These are phyloP conservation scores for Diloba caeruleocephala DNA, from an alignment of 2,888 invertebrate genomes.

Conservation along the genomic window DNA sequence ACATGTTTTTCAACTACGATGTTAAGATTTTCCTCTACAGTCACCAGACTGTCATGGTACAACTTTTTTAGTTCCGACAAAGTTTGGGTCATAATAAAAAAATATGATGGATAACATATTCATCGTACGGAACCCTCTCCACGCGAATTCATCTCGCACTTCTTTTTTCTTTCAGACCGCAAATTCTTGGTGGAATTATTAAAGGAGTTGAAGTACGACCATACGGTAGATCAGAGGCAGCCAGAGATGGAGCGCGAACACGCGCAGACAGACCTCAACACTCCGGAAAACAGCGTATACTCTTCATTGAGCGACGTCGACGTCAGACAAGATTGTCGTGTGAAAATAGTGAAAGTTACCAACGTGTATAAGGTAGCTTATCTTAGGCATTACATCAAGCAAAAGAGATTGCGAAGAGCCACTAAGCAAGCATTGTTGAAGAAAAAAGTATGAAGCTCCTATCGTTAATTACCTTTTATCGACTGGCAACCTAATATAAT, in stretches of 20 bases:
- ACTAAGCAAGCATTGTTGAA: slow-evolving; percentile 74
- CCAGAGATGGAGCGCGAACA: slow-evolving; percentile 61
- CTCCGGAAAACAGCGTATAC: slow-evolving; percentile 68
- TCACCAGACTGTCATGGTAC: too few relatives aligned
- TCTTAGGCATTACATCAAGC: slow-evolving; percentile 80
- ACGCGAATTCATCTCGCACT: too few relatives aligned
- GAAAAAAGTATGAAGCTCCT: slow-evolving; percentile 69
- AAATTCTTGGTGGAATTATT: slow-evolving; percentile 72
- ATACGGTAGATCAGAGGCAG: slow-evolving; percentile 51
- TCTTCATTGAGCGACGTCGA: slow-evolving; percentile 70
- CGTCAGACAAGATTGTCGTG: slow-evolving; percentile 70
- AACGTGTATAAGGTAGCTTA: slow-evolving; percentile 83
- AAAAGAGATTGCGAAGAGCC: slow-evolving; percentile 74
- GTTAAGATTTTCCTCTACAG: too few relatives aligned
- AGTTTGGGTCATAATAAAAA: too few relatives aligned
- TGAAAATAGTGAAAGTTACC: slow-evolving; percentile 82
- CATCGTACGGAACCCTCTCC: too few relatives aligned
- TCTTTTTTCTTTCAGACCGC: slow-evolving; percentile 67
- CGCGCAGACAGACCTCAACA: slow-evolving; percentile 51
- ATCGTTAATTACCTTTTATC: background rate
- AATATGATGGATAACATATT: too few relatives aligned
- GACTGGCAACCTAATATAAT: background rate
- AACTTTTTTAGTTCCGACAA: too few relatives aligned
- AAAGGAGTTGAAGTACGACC: slow-evolving; percentile 70
- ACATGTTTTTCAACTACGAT: too few relatives aligned